Evolutionary conservation across 2,797 vertebrate species (phyloP).

Genomic region (Fringilla coelebs): DNA sequence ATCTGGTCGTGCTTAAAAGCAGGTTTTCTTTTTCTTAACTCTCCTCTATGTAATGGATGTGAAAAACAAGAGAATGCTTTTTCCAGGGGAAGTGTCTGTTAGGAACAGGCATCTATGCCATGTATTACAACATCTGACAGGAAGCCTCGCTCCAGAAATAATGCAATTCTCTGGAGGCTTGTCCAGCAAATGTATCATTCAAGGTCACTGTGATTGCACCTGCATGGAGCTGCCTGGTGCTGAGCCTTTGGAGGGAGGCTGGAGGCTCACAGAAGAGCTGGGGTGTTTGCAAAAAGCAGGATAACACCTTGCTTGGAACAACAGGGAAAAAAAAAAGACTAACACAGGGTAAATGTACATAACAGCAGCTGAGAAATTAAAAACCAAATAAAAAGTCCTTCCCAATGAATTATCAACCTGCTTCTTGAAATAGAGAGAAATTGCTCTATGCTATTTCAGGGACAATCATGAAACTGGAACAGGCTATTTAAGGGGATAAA

Average conservation of each 20-base stretch:
- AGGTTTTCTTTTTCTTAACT: neutral
- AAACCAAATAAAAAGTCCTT: neutral
- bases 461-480: neutral
- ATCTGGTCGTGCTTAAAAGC: neutral
- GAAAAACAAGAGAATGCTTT: neutral
- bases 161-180: neutral
- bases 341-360: neutral
- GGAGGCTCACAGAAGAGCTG: neutral
- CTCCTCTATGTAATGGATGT: neutral
- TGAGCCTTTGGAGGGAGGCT: neutral
- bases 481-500: neutral
- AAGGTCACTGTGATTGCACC: neutral
- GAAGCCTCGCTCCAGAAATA: neutral
- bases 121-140: slow-evolving; percentile 6
- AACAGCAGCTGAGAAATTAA: neutral
- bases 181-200: slow-evolving; percentile 8
- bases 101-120: neutral
- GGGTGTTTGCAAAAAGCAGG: neutral
- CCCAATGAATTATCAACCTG: neutral
- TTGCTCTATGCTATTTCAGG: rapidly evolving
- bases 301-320: rapidly evolving
- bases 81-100: neutral
- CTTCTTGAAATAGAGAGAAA: neutral
- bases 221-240: neutral
- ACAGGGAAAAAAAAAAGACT: neutral